Conservation (phyloP, 2,888 invertebrate species). For the Drosophila melanosoma region DNA sequence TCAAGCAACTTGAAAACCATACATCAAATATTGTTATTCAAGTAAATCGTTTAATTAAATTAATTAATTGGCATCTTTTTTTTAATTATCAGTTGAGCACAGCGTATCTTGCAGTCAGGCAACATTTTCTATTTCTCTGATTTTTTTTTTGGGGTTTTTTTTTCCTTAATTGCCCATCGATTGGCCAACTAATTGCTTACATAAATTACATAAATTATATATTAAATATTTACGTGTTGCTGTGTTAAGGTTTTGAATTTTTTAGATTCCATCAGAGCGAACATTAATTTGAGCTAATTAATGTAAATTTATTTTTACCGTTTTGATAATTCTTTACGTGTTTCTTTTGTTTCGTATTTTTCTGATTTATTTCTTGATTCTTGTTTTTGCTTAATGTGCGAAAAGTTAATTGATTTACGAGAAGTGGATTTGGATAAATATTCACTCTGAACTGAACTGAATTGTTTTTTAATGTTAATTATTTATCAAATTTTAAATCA, state of each 20-base stretch:
- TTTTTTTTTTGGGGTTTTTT: conserved; percentile 3
- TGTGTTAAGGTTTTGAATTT: conserved; percentile 19
- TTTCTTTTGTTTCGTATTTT: conserved; percentile 3
- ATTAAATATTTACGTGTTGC: conserved; percentile 5
- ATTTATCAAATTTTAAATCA: neutral
- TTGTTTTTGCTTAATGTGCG: neutral
- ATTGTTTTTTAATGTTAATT: neutral
- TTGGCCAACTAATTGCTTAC: conserved; percentile 36
- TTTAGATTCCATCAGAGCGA: conserved; percentile 28
- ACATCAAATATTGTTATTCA: neutral
- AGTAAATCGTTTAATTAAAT: neutral
- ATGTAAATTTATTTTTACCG: conserved; percentile 32
- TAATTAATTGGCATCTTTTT: no score
- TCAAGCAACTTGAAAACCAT: neutral
- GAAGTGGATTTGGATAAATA: neutral
- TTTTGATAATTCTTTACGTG: conserved; percentile 7
- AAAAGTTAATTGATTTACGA: conserved; percentile 26
- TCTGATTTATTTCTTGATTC: conserved; percentile 3
- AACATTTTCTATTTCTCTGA: no score
- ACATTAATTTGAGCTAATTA: conserved; percentile 53
- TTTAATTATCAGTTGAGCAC: neutral
- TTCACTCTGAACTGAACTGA: neutral
- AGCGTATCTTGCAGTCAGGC: neutral
- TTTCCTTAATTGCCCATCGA: conserved; percentile 18
- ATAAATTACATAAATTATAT: conserved; percentile 27